Evolutionary conservation across 2,888 invertebrate genomes (phyloP), one percentile per base, ranked within the genome.

Genomic region (Malthinus flaveolus): DNA sequence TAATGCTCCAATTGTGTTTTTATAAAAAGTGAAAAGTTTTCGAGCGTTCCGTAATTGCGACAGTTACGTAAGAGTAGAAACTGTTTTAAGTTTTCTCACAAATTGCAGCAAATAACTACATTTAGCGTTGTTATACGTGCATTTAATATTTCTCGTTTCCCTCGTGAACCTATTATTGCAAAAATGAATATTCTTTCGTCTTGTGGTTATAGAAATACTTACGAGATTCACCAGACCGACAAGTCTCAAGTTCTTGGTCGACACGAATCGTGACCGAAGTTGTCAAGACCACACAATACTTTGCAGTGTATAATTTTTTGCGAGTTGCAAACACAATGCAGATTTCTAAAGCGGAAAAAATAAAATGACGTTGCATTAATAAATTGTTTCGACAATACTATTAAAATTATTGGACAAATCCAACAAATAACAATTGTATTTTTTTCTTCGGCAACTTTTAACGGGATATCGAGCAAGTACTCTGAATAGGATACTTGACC

Each of bases 211-310:
- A 42, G 34, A 36, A 32, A 44, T 49, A 44, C 34, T 61, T 57
- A 47, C 7, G 15, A 15, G 46, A 54, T 32, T 45, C 61, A 61
- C 44, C 57, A 57, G 61, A 61, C 61, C 61, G 61, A 54, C 39
- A 46, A 61, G 50, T 54, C 52, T 56, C 52, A 49, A 49, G 49
- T 53, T 55, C 50, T 39, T 50, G 50, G 42, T 37, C 37, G 50
- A 12, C 42, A 13, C 32, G 35, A 15, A 35, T 52, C 52, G 42
- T 36, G 52, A 46, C 45, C 52, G 52, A 33, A 45, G 23, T 52
- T 32, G 45, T 52, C 45, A 42, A 23, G 13, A 13, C n/a, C 35
- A 35, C 9, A 42, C 10, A 42, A 42, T 23, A 42, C 39, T 15
- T 15, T 42, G 39, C 37, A 37, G 15, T 42, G 13, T 42, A 23